phyloP scores from a whole-genome alignment of 2,113 vertebrate species.

The Oreochromis tanganicae region DNA sequence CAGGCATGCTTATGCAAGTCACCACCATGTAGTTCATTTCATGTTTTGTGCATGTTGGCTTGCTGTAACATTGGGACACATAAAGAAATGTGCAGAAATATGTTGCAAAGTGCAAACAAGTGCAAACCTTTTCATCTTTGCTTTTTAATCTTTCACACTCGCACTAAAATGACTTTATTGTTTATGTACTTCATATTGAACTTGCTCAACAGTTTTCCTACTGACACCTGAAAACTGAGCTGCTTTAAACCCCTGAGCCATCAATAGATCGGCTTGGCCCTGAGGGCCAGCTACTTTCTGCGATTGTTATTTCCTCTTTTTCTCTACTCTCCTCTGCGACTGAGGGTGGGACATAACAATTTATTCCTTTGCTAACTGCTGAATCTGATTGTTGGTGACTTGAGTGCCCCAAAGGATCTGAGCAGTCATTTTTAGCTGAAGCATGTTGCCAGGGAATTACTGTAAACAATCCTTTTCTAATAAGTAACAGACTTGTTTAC shows the following conservation, averaged over 20 bases:
- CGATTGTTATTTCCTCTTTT: background rate
- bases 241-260: background rate
- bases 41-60: background rate
- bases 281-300: background rate
- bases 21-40: background rate
- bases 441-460: conserved; percentile 5
- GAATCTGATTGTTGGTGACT: background rate
- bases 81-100: background rate
- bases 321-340: background rate
- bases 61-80: background rate
- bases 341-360: background rate
- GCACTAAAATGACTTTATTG: background rate
- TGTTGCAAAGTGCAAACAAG: background rate
- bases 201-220: background rate
- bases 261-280: background rate
- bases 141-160: background rate
- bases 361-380: background rate
- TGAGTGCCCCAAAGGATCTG: background rate
- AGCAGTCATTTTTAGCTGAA: background rate
- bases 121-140: background rate
- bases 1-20: background rate
- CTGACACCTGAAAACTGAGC: conserved; percentile 3
- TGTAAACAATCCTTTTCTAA: conserved; percentile 5
- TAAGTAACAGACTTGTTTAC: conserved; percentile 41
- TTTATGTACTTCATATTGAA: background rate